Percentiles rank a stretch among this genome's conserved stretches.
Evolutionary conservation across 2,888 invertebrate genomes (phyloP).

Genomic region (Dichetophora obliterata): DNA sequence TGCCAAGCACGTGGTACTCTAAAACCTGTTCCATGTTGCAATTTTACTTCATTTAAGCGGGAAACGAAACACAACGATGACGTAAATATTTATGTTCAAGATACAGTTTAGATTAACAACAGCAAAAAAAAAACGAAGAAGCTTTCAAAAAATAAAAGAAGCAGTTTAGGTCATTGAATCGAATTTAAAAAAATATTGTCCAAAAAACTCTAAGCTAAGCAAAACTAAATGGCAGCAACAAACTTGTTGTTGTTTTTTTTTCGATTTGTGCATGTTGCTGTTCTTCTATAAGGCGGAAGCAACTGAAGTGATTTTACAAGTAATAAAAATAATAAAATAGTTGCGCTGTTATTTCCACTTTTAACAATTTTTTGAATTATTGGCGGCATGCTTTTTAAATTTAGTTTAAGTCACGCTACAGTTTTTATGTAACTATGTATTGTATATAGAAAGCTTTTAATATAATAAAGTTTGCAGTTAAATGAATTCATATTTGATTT

Average conservation of each 20-base stretch:
- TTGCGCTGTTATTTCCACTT: neutral
- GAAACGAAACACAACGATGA: neutral
- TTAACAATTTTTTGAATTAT: neutral
- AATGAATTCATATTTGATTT: too few relatives aligned
- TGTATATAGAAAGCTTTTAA: neutral
- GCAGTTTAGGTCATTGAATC: constrained; percentile 4
- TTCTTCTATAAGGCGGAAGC: neutral
- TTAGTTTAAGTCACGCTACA: neutral
- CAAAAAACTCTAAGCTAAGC: neutral
- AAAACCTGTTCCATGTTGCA: neutral
- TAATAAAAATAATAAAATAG: neutral
- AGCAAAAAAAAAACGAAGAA: too few relatives aligned
- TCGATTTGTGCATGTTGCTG: neutral
- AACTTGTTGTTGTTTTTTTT: neutral
- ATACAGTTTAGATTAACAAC: too few relatives aligned
- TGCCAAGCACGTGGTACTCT: neutral
- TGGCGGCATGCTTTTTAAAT: neutral
- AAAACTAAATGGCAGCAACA: neutral
- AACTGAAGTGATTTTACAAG: neutral
- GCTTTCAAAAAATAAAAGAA: neutral
- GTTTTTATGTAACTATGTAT: neutral
- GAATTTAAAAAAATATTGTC: neutral
- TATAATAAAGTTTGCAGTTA: neutral
- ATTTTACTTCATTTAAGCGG: neutral
- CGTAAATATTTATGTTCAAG: neutral